These are phyloP conservation scores for Thamnaconus septentrionalis DNA, from an alignment of 2,113 vertebrate genomes.

Conservation along the genomic window DNA sequence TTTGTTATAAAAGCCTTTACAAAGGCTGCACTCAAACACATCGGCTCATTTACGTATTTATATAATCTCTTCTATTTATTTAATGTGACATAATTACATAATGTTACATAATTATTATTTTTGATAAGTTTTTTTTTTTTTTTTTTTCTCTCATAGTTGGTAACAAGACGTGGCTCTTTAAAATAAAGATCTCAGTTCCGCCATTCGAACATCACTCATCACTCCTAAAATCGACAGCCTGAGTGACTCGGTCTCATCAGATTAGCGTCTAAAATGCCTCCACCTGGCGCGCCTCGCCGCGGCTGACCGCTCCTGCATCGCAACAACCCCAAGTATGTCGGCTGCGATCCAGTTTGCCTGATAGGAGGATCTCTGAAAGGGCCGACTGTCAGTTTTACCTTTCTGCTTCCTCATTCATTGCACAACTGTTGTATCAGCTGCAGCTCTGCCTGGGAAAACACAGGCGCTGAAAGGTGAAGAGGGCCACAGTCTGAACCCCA, in stretches of 20 bases:
- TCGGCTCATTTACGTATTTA: no score
- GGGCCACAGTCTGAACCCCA: not conserved
- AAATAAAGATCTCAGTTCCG: not conserved
- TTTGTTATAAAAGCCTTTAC: no score
- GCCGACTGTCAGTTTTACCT: conserved; percentile 6
- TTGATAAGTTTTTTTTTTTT: no score
- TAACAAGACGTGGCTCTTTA: no score
- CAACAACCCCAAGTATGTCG: conserved; percentile 46
- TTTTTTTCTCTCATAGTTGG: no score
- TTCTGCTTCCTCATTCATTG: conserved; percentile 44
- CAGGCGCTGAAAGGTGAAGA: conserved; percentile 16
- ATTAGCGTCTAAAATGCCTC: conserved; percentile 1
- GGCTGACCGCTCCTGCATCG: conserved; percentile 9
- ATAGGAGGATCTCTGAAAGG: conserved; percentile 52
- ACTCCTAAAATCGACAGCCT: not conserved
- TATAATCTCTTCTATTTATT: no score
- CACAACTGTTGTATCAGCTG: conserved; percentile 39
- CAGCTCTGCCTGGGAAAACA: conserved; percentile 32
- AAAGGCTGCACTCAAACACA: no score
- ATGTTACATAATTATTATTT: no score
- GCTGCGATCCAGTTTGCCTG: conserved; percentile 29
- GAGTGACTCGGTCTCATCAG: conserved; percentile 2
- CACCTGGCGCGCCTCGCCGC: not conserved
- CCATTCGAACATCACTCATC: not conserved
- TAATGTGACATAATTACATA: no score